These are phyloP conservation scores for Corynorhinus townsendii DNA, from an alignment of 2,113 vertebrate species.

Conservation along the genomic window DNA sequence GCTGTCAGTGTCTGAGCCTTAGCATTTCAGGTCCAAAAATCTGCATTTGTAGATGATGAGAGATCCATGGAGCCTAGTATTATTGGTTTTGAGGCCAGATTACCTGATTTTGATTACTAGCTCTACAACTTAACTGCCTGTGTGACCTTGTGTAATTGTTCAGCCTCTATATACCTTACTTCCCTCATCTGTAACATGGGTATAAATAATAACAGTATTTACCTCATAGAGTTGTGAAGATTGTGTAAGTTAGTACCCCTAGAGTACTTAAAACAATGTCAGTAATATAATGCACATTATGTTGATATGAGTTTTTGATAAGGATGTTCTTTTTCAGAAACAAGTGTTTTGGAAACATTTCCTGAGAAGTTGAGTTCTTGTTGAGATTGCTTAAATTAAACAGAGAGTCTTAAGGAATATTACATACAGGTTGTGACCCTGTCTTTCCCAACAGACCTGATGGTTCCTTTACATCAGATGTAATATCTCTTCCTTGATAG, in stretches of 20 bases:
- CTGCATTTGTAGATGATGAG: neutral
- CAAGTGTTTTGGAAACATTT: neutral
- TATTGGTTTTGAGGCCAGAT: neutral
- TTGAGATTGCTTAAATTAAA: neutral
- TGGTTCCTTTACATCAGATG: neutral
- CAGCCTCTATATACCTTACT: neutral
- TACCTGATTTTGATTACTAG: neutral
- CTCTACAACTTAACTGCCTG: neutral
- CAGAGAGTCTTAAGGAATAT: neutral
- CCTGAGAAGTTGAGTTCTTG: neutral
- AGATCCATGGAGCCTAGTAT: neutral
- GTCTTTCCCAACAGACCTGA: neutral
- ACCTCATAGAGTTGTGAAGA: neutral
- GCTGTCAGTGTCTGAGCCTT: neutral
- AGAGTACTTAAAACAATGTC: neutral
- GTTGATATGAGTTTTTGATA: neutral
- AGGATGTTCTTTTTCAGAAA: neutral
- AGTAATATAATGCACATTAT: neutral
- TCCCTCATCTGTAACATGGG: neutral
- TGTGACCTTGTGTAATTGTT: neutral
- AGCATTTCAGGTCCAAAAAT: neutral
- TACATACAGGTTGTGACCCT: neutral
- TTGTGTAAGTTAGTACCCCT: neutral
- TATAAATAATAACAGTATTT: neutral
- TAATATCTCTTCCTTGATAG: neutral